A percentile compares a stretch with the other conserved stretches of the same genome.
Evolutionary conservation across 1,140 invertebrate species (phyloP).

Genomic region (Palaemon carinicauda): DNA sequence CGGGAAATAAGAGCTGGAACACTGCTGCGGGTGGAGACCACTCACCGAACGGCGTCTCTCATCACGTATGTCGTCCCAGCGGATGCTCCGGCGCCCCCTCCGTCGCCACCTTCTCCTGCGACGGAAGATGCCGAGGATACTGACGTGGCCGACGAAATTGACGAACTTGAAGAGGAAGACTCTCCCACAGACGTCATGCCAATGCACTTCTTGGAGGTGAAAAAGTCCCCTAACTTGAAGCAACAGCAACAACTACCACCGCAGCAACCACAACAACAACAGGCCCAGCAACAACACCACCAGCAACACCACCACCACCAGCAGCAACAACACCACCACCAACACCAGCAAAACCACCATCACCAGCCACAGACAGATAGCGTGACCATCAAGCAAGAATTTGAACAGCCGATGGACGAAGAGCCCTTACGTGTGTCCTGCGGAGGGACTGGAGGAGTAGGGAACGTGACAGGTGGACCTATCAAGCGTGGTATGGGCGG

Average conservation of each 20-base stretch:
- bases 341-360: too few relatives aligned
- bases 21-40: slow-evolving; percentile 47
- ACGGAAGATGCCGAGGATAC: slow-evolving; percentile 27
- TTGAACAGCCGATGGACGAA: slow-evolving; percentile 7
- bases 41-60: slow-evolving; percentile 44
- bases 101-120: slow-evolving; percentile 30
- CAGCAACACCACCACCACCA: too few relatives aligned
- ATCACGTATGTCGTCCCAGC: slow-evolving; percentile 47
- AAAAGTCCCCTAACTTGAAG: background rate
- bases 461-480: background rate
- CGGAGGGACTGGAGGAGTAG: background rate
- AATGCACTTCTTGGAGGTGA: background rate
- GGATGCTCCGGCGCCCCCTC: slow-evolving; percentile 32
- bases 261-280: too few relatives aligned
- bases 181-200: background rate
- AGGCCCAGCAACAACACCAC: too few relatives aligned
- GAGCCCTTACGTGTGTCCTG: background rate
- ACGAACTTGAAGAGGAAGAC: slow-evolving; percentile 26
- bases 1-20: slow-evolving; percentile 49
- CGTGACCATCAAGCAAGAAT: too few relatives aligned
- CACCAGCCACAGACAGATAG: too few relatives aligned
- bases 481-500: slow-evolving; percentile 30
- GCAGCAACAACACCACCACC: too few relatives aligned
- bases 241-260: too few relatives aligned
- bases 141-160: slow-evolving; percentile 22